Base-by-base conservation (phyloP, 1,140 invertebrate species). In the Drosophila simulans region DNA sequence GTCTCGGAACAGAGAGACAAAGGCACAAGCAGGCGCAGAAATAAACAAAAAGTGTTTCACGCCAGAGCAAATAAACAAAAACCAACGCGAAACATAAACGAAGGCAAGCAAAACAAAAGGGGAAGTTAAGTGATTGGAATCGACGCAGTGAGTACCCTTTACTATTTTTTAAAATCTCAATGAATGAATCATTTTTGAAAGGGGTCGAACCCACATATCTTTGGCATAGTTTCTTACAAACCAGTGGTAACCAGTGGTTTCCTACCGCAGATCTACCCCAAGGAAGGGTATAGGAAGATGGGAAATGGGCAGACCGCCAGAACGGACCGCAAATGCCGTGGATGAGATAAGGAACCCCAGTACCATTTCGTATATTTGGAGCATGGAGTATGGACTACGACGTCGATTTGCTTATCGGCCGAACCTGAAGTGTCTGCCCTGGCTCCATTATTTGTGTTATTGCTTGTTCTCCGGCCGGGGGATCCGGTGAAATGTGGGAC, bases 41-140 rank as follows among this genome's bases (percentile, higher is more conserved):
- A 77, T 52, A 84, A 88, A 88, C 77, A 89, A 88, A 89, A 79
- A 89, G 65, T 88, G 64, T 74, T 88, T 82, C 84, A 77, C 83
- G 70, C 62, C 66, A 77, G 81, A 86, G 46, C 62, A 80, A 85
- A 83, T 76, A 85, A 82, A 82, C 63, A 85, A 66, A 65, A 84
- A 66, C 56, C 60, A 42, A 64, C 57, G 37, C 63, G 55, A 35
- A 54, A 22, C 52, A 71, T 48, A 74, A 56, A 68, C 35, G 34
- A 55, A 51, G 40, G 25, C 25, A 57, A 60, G 46, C 62, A 74
- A 80, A 69, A 60, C 49, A 77, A 56, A 78, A 52, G 69, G 15
- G 4, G 34, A 58, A 42, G 42, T 31, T 15, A 43, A n/a, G 40
- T 13, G 15, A 17, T 17, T 35, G 15, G 27, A 48, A 40, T 10